Evolutionary conservation across 2,888 invertebrate species (phyloP).

Genomic region (Microplitis deprimator): DNA sequence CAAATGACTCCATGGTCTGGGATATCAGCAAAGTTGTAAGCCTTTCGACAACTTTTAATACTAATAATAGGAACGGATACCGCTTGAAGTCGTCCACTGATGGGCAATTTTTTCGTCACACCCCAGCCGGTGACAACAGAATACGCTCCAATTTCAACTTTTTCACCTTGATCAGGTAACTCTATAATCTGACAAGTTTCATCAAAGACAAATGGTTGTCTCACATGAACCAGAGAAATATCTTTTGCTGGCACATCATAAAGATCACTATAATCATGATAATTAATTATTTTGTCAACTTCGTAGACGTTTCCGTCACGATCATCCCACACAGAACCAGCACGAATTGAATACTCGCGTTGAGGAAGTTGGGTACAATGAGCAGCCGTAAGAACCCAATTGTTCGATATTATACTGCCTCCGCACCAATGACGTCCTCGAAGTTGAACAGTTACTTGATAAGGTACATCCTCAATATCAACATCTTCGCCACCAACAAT

Average conservation of each 20-base stretch:
- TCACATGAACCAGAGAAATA: constrained; percentile 74
- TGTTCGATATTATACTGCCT: constrained; percentile 73
- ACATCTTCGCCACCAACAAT: constrained; percentile 73
- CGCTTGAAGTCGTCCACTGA: constrained; percentile 68
- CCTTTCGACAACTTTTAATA: constrained; percentile 70
- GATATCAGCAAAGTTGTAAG: constrained; percentile 66
- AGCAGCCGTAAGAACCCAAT: constrained; percentile 75
- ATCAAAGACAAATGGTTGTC: constrained; percentile 71
- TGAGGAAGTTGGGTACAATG: constrained; percentile 73
- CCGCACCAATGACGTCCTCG: constrained; percentile 73
- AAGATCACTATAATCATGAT: constrained; percentile 71
- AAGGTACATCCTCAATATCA: constrained; percentile 51
- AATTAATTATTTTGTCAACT: constrained; percentile 72
- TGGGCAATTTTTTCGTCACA: neutral
- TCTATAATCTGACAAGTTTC: constrained; percentile 70
- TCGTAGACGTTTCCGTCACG: constrained; percentile 72
- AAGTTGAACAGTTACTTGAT: constrained; percentile 51
- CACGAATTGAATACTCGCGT: constrained; percentile 66
- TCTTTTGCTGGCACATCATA: constrained; percentile 66
- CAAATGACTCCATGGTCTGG: constrained; percentile 72
- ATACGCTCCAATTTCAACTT: constrained; percentile 33
- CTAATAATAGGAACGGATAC: constrained; percentile 75
- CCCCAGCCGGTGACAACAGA: constrained; percentile 59
- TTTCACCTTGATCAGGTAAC: constrained; percentile 66
- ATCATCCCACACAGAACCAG: constrained; percentile 73